Percentiles rank a stretch among this genome's conserved stretches.
Evolutionary conservation across 2,888 invertebrate genomes (phyloP).

Genomic region (Cataglyphis rosenhaueri): DNA sequence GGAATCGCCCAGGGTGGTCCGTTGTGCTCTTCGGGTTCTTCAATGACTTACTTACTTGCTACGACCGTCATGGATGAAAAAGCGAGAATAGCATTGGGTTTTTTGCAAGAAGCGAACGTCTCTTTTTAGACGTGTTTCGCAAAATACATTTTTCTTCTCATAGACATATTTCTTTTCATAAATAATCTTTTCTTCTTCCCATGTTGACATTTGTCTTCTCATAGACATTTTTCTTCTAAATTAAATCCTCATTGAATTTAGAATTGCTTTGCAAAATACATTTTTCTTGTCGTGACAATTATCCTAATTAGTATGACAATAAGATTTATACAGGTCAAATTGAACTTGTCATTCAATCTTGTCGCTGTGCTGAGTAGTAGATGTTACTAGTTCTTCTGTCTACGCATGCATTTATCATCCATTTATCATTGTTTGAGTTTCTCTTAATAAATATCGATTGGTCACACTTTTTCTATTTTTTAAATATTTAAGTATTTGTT

Average conservation of each 20-base stretch:
- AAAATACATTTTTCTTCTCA: conserved; percentile 4
- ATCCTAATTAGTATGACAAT: too few relatives aligned
- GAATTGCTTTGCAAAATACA: not conserved
- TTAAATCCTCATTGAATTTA: not conserved
- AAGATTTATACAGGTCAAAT: not conserved
- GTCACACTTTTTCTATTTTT: not conserved
- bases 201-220: not conserved
- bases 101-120: not conserved
- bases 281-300: not conserved
- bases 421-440: not conserved
- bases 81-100: conserved; percentile 5
- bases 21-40: conserved; percentile 10
- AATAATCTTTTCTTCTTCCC: not conserved
- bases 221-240: not conserved
- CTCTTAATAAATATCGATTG: not conserved
- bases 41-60: conserved; percentile 41
- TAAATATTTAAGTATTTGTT: not conserved
- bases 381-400: not conserved
- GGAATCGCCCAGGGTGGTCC: conserved; percentile 52
- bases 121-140: conserved; percentile 3
- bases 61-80: conserved; percentile 35
- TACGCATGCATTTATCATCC: not conserved
- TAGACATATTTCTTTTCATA: not conserved
- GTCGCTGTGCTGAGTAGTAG: not conserved
- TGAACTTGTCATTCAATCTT: not conserved